Conservation (phyloP, 2,888 invertebrate species). For the Baccha elongata region DNA sequence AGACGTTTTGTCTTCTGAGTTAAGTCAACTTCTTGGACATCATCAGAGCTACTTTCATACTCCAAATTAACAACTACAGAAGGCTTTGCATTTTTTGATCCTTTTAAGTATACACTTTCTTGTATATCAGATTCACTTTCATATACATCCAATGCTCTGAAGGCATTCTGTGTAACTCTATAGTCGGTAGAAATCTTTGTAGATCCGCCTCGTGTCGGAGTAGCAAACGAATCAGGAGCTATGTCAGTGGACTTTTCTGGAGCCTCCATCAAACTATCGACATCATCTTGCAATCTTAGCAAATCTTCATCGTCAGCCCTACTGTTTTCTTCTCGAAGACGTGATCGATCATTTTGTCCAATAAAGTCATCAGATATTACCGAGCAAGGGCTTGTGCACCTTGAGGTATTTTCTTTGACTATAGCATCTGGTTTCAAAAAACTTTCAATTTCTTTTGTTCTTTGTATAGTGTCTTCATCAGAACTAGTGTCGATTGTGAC, state of each 20-base stretch:
- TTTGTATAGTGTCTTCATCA: constrained; percentile 59
- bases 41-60: constrained; percentile 76
- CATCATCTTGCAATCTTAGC: constrained; percentile 77
- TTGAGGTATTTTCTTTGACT: constrained; percentile 57
- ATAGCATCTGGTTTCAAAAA: constrained; percentile 60
- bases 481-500: constrained; percentile 79
- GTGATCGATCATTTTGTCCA: constrained; percentile 79
- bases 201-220: constrained; percentile 37
- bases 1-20: constrained; percentile 78
- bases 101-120: constrained; percentile 80
- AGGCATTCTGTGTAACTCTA: constrained; percentile 81
- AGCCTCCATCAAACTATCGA: constrained; percentile 74
- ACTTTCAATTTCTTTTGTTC: neutral
- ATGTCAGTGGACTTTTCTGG: constrained; percentile 32
- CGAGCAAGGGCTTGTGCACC: constrained; percentile 79
- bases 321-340: constrained; percentile 76
- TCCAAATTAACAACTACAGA: constrained; percentile 77
- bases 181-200: constrained; percentile 75
- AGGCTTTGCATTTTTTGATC: constrained; percentile 66
- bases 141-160: constrained; percentile 84
- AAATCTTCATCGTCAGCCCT: constrained; percentile 80
- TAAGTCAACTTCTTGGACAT: constrained; percentile 58
- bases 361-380: constrained; percentile 81
- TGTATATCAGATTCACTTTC: constrained; percentile 84
- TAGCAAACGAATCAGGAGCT: neutral